Evolutionary conservation across 35 echinoderm and acorn worm species (phyloP).

Genomic region (Stichopus chloronotus): DNA sequence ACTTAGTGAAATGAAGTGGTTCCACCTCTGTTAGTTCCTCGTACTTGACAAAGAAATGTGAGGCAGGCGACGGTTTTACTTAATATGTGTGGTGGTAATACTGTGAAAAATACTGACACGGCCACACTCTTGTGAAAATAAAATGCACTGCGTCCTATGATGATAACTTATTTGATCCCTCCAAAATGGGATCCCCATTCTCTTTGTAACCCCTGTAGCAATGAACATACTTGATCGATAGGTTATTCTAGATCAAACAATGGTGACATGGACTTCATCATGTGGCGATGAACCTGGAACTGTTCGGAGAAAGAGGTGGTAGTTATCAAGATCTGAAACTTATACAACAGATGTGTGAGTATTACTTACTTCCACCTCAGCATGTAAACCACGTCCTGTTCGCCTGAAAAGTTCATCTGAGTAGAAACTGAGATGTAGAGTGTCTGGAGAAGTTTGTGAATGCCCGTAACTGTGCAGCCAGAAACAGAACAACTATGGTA

Average conservation of each 20-base stretch:
- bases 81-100: neutral
- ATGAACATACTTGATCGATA: constrained; percentile 20
- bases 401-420: no score
- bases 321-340: neutral
- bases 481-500: no score
- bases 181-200: constrained; percentile 16
- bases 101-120: neutral
- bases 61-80: neutral
- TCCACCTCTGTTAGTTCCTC: no score
- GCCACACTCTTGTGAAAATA: constrained; percentile 16
- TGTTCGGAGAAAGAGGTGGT: neutral
- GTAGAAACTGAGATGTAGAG: no score
- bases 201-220: neutral
- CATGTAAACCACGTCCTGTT: constrained; percentile 16
- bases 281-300: neutral
- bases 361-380: neutral
- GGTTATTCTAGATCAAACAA: neutral
- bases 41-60: no score
- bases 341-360: neutral
- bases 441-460: no score
- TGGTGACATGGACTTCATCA: constrained; percentile 27
- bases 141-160: neutral
- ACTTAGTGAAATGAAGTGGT: no score
- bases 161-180: neutral
- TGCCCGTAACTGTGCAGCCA: no score